phyloP scores from a whole-genome alignment of 2,888 invertebrate genomes.

The Adelphocoris suturalis region DNA sequence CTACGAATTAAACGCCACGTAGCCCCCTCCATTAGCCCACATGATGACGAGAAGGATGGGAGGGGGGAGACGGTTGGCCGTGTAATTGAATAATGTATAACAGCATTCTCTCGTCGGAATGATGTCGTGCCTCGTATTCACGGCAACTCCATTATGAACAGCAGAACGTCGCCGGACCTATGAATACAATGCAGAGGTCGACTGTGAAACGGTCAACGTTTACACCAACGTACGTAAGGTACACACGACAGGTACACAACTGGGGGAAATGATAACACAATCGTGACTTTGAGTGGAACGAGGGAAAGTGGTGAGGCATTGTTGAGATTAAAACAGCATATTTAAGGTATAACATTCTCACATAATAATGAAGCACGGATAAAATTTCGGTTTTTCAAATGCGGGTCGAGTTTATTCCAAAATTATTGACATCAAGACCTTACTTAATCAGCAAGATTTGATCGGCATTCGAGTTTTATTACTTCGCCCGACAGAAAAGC shows the following conservation, averaged over 20 bases:
- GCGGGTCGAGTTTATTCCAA: too few species aligned
- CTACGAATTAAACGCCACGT: slow-evolving; percentile 23
- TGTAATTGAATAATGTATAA: slow-evolving; percentile 25
- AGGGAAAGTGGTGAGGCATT: too few species aligned
- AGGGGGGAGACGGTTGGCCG: neutral
- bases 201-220: neutral
- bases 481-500: too few species aligned
- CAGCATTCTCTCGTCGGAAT: neutral
- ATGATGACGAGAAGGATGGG: neutral
- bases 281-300: too few species aligned
- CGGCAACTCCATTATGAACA: slow-evolving; percentile 1
- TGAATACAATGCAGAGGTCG: slow-evolving; percentile 1
- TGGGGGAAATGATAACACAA: too few species aligned
- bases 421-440: too few species aligned
- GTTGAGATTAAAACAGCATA: too few species aligned
- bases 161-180: neutral
- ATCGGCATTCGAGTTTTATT: too few species aligned
- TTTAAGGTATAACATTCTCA: too few species aligned
- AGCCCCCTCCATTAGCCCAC: neutral
- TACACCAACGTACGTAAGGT: neutral
- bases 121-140: neutral
- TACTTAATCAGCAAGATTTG: too few species aligned
- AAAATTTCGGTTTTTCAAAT: too few species aligned
- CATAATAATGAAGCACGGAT: too few species aligned
- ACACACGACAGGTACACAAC: neutral